Evolutionary conservation across 2,113 vertebrate genomes (phyloP).

Genomic region (Podarcis muralis): DNA sequence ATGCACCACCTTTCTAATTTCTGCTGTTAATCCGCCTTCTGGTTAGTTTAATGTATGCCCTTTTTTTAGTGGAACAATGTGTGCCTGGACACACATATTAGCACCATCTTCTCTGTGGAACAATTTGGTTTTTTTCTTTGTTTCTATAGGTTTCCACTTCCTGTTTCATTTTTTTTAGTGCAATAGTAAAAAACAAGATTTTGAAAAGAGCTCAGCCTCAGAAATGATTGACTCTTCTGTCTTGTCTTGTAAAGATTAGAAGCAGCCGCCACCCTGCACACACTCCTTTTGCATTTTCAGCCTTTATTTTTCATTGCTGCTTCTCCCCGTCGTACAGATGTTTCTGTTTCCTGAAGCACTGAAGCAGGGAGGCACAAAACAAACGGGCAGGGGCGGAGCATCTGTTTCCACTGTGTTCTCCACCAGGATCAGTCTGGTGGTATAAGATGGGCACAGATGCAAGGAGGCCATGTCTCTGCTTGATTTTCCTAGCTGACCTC

Average conservation of each 20-base stretch:
- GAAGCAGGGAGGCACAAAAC: not conserved
- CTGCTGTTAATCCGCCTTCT: not conserved
- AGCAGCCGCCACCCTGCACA: too few species aligned
- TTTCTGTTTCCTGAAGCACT: not conserved
- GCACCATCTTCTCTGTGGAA: not conserved
- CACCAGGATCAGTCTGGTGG: not conserved
- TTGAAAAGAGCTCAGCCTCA: not conserved
- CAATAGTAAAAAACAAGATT: slow-evolving; percentile 43
- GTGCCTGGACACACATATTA: not conserved
- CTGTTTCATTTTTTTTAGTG: not conserved
- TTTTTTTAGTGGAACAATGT: not conserved
- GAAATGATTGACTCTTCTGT: fast-evolving
- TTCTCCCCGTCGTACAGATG: not conserved
- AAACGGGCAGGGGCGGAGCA: not conserved
- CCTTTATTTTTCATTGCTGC: not conserved
- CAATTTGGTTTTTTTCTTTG: not conserved
- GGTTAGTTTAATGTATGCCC: not conserved
- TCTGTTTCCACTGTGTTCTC: not conserved
- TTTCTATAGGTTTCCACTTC: not conserved
- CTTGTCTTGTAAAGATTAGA: not conserved
- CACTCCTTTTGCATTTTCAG: too few species aligned
- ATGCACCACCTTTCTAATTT: not conserved
- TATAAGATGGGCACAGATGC: not conserved
- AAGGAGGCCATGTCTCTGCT: not conserved
- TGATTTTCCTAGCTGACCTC: not conserved